Conservation (phyloP, 2,113 vertebrate species). For the Emydocephalus ijimae region DNA sequence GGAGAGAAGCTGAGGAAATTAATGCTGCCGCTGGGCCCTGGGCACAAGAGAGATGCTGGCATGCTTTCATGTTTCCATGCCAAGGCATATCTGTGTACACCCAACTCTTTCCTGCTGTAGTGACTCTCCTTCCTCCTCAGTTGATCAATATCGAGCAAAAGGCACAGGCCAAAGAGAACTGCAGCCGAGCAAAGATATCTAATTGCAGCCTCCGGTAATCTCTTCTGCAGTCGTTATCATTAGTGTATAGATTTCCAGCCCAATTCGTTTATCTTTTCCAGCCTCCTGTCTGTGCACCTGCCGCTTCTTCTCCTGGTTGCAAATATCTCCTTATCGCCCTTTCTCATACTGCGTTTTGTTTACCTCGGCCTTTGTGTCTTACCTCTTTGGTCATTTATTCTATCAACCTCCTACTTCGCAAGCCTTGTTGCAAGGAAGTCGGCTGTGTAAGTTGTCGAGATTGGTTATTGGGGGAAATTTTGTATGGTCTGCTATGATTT, state of each 20-base stretch:
- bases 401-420: slow-evolving; percentile 38
- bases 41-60: not conserved
- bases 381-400: slow-evolving; percentile 12
- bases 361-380: slow-evolving; percentile 48
- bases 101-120: slow-evolving; percentile 29
- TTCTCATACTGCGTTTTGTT: slow-evolving; percentile 69
- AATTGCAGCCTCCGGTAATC: slow-evolving; percentile 58
- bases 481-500: slow-evolving; percentile 62
- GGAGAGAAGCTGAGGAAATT: not conserved
- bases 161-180: slow-evolving; percentile 44
- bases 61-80: not conserved
- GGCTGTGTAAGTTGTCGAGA: slow-evolving; percentile 40
- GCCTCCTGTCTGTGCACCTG: slow-evolving; percentile 69
- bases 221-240: slow-evolving; percentile 36
- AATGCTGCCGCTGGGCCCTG: not conserved
- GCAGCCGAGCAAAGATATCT: slow-evolving; percentile 32
- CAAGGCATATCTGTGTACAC: not conserved
- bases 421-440: slow-evolving; percentile 45
- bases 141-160: slow-evolving; percentile 24
- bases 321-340: slow-evolving; percentile 69
- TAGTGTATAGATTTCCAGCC: slow-evolving; percentile 61
- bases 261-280: slow-evolving; percentile 59
- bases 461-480: slow-evolving; percentile 50
- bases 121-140: slow-evolving; percentile 33
- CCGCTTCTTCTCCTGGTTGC: slow-evolving; percentile 62